These are phyloP conservation scores for Suricata suricatta DNA, from an alignment of 2,113 vertebrate genomes.

Conservation along the genomic window DNA sequence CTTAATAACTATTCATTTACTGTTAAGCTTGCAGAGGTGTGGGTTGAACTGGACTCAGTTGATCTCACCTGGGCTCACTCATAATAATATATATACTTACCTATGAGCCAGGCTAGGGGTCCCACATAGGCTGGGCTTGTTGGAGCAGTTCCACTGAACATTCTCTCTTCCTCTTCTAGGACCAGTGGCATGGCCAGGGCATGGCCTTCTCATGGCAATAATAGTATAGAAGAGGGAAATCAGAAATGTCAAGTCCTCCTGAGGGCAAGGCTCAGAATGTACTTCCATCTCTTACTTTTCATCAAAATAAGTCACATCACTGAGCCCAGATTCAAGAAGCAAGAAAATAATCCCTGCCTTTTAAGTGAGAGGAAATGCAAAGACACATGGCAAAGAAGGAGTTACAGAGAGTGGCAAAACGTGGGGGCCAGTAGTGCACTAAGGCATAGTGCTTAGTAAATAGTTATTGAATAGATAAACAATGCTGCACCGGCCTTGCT, in stretches of 20 bases:
- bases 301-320: neutral
- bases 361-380: neutral
- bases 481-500: neutral
- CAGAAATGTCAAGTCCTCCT: neutral
- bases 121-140: neutral
- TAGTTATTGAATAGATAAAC: neutral
- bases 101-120: neutral
- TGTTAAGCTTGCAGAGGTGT: neutral
- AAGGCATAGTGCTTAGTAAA: neutral
- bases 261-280: neutral
- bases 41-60: neutral
- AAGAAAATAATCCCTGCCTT: neutral
- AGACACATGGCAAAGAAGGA: neutral
- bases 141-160: neutral
- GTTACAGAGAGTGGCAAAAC: neutral
- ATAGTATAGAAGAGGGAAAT: neutral
- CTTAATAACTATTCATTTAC: neutral
- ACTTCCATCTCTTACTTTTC: neutral
- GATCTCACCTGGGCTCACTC: neutral
- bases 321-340: neutral
- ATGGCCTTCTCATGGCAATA: neutral
- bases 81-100: neutral
- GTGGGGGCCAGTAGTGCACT: neutral
- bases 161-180: neutral
- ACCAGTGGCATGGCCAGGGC: neutral